Conservation (phyloP, 2,888 invertebrate genomes). For the Hypomecis punctinalis region DNA sequence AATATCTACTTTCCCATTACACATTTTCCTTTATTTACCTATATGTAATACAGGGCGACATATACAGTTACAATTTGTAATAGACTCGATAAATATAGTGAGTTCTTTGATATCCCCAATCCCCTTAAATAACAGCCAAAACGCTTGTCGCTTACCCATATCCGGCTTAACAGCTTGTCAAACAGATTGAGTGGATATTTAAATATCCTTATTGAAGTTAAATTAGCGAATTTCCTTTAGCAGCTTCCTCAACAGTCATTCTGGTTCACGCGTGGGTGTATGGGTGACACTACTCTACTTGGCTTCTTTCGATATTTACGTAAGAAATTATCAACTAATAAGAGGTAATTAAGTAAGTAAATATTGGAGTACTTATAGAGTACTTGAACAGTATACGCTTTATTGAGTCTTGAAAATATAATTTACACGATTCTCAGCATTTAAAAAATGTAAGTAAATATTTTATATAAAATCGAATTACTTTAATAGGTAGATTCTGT, state of each 20-base stretch:
- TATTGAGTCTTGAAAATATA: too few relatives aligned
- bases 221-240: conserved; percentile 23
- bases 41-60: too few relatives aligned
- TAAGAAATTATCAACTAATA: not conserved
- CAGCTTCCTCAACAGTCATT: conserved; percentile 19
- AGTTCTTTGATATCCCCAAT: not conserved
- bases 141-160: not conserved
- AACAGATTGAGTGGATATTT: conserved; percentile 11
- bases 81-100: conserved; percentile 11
- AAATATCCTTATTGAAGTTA: conserved; percentile 31
- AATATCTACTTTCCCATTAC: too few relatives aligned
- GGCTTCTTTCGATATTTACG: conserved; percentile 12
- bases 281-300: conserved; percentile 1
- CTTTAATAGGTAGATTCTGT: too few relatives aligned
- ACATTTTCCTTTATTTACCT: too few relatives aligned
- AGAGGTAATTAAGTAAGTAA: too few relatives aligned
- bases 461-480: too few relatives aligned
- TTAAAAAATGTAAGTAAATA: too few relatives aligned
- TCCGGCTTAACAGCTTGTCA: conserved; percentile 5
- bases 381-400: too few relatives aligned
- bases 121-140: not conserved
- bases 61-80: too few relatives aligned
- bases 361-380: too few relatives aligned
- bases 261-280: conserved; percentile 15
- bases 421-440: too few relatives aligned